Conservation (phyloP, 2,797 vertebrate genomes). For the Esox masquinongy region DNA sequence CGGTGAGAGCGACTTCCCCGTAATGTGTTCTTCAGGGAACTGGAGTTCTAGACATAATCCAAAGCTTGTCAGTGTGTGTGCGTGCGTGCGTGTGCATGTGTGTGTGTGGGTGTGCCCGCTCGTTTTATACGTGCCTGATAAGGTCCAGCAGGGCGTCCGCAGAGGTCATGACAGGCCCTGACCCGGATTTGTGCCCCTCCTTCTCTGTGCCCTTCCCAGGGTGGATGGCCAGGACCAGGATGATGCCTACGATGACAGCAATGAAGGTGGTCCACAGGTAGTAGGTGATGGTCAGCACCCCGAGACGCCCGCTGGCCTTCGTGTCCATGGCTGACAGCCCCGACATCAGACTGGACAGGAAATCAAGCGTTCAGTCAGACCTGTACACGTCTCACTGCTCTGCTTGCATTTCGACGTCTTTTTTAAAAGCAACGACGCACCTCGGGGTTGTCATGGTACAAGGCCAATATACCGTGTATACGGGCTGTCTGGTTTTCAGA, state of each 20-base stretch:
- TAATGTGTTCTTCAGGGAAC: too few relatives aligned
- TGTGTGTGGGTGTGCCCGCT: background rate
- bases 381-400: background rate
- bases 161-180: slow-evolving; percentile 82
- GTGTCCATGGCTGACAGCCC: slow-evolving; percentile 89
- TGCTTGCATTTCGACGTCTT: background rate
- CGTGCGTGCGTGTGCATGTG: background rate
- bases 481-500: too few relatives aligned
- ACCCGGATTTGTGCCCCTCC: slow-evolving; percentile 65
- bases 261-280: slow-evolving; percentile 92
- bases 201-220: slow-evolving; percentile 83
- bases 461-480: too few relatives aligned
- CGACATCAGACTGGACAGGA: slow-evolving; percentile 82
- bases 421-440: too few relatives aligned
- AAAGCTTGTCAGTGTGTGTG: background rate
- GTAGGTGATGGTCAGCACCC: slow-evolving; percentile 86
- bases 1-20: too few relatives aligned
- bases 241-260: slow-evolving; percentile 84
- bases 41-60: too few relatives aligned
- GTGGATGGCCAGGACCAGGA: slow-evolving; percentile 83
- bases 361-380: background rate
- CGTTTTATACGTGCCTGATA: slow-evolving; percentile 77
- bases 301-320: slow-evolving; percentile 82
- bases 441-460: too few relatives aligned
- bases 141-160: slow-evolving; percentile 88